phyloP scores from a whole-genome alignment of 2,888 invertebrate species.

The Lepidocyrtoides sp. region DNA sequence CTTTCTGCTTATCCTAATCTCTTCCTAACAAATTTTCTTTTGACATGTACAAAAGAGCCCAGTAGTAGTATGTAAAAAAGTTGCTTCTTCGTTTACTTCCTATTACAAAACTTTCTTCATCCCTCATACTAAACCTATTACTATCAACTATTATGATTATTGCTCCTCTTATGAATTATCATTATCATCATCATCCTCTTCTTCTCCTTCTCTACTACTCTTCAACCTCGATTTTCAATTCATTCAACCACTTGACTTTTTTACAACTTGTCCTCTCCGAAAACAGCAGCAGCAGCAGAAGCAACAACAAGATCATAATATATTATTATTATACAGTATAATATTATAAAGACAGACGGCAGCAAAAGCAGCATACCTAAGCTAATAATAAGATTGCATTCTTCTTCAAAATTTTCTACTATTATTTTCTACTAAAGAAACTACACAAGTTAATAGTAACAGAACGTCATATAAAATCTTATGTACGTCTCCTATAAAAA shows the following conservation, averaged over 20 bases:
- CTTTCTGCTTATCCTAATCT: slow-evolving; percentile 21
- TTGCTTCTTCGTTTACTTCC: background rate
- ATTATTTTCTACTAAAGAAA: slow-evolving; percentile 9
- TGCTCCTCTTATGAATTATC: slow-evolving; percentile 61
- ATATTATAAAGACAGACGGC: background rate
- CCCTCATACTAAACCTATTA: slow-evolving; percentile 24
- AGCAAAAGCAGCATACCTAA: slow-evolving; percentile 41
- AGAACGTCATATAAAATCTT: slow-evolving; percentile 21
- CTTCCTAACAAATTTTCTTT: background rate
- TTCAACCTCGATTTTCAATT: slow-evolving; percentile 64
- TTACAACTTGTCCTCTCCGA: slow-evolving; percentile 79
- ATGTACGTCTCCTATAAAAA: background rate
- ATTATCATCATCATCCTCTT: slow-evolving; percentile 53
- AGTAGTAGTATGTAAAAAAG: slow-evolving; percentile 9
- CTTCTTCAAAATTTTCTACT: slow-evolving; percentile 42
- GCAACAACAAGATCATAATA: slow-evolving; percentile 59
- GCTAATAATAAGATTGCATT: slow-evolving; percentile 54
- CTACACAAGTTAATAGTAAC: background rate
- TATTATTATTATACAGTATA: slow-evolving; percentile 1
- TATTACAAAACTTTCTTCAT: slow-evolving; percentile 44
- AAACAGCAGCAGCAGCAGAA: slow-evolving; percentile 69
- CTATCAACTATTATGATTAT: slow-evolving; percentile 57
- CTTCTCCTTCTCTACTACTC: background rate
- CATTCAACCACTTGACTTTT: slow-evolving; percentile 79
- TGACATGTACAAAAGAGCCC: slow-evolving; percentile 44